phyloP scores from a whole-genome alignment of 2,797 vertebrate genomes.

The Podarcis siculus region DNA sequence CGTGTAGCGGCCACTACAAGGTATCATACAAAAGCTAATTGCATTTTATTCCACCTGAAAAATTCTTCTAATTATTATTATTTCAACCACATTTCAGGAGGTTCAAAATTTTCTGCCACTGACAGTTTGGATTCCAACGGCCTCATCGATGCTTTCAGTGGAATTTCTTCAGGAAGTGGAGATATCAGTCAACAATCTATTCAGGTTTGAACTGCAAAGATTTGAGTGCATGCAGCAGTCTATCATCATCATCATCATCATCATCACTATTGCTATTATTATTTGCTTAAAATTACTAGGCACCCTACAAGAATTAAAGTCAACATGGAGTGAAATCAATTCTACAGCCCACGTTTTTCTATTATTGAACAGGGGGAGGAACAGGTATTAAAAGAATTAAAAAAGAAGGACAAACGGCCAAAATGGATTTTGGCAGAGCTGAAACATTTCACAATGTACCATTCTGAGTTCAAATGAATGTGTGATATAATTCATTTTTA shows the following conservation, averaged over 20 bases:
- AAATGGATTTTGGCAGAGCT: not conserved
- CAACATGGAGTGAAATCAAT: not conserved
- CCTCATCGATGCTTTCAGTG: constrained; percentile 73
- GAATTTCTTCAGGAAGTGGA: constrained; percentile 70
- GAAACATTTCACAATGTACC: not conserved
- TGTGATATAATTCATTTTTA: no score
- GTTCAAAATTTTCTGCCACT: constrained; percentile 59
- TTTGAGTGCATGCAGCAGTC: no score
- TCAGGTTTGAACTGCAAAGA: constrained; percentile 72
- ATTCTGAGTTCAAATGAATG: not conserved
- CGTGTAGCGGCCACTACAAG: no score
- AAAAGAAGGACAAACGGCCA: no score
- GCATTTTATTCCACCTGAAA: not conserved
- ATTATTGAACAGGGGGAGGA: not conserved
- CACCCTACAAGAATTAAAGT: not conserved
- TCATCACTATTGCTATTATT: not conserved
- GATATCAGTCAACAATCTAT: constrained; percentile 64
- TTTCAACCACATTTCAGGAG: constrained; percentile 66
- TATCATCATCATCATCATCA: not conserved
- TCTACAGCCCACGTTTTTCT: not conserved
- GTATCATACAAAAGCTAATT: not conserved
- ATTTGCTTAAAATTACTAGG: not conserved
- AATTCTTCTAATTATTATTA: constrained; percentile 23
- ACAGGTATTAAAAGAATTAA: not conserved
- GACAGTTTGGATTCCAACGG: constrained; percentile 68